These are phyloP conservation scores for Cichladusa arquata DNA, from an alignment of 2,113 vertebrate species.

Conservation along the genomic window DNA sequence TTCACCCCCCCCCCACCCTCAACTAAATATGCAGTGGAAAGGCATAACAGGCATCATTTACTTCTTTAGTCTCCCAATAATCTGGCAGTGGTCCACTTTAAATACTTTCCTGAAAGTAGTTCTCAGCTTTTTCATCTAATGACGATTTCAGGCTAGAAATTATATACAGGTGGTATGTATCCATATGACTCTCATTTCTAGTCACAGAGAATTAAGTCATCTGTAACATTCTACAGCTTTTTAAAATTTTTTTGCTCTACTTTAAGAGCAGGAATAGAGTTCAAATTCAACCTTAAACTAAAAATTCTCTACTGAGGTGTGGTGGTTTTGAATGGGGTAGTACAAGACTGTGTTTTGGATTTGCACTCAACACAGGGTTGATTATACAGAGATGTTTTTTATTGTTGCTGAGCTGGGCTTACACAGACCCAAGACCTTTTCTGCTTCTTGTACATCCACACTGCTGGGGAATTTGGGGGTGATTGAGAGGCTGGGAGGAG, in stretches of 20 bases:
- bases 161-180: neutral
- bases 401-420: neutral
- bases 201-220: neutral
- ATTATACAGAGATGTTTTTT: neutral
- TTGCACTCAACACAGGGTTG: neutral
- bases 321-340: neutral
- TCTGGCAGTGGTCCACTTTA: neutral
- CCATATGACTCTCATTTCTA: neutral
- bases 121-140: neutral
- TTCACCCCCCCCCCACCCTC: neutral
- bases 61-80: neutral
- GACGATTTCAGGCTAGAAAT: neutral
- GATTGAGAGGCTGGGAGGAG: neutral
- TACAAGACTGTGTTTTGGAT: neutral
- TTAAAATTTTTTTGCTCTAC: neutral
- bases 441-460: no score
- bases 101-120: neutral
- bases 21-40: neutral
- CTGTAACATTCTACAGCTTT: neutral
- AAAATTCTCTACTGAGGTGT: neutral
- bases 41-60: neutral
- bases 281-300: neutral
- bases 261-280: neutral
- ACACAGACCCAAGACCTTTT: neutral
- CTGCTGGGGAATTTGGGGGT: neutral